These are phyloP conservation scores for Stratiolaelaps scimitus DNA, from an alignment of 1,140 invertebrate genomes.

Conservation along the genomic window DNA sequence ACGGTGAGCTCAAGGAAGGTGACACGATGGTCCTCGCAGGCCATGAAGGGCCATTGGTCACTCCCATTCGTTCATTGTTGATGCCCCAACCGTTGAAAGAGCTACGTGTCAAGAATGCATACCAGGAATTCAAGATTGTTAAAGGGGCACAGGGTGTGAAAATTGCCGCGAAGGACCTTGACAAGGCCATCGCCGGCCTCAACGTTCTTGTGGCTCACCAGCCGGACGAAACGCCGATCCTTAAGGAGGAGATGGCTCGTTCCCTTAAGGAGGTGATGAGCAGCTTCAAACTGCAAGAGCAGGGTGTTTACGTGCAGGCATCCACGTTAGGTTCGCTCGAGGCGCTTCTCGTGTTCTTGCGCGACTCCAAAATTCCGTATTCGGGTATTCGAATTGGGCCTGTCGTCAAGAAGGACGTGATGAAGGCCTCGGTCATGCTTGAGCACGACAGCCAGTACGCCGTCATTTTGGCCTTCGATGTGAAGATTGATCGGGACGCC, in stretches of 20 bases:
- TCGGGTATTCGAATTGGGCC: conserved; percentile 97
- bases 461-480: conserved; percentile 96
- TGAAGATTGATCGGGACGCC: conserved; percentile 92
- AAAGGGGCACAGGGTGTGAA: conserved; percentile 95
- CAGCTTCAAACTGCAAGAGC: conserved; percentile 72
- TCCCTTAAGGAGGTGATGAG: conserved; percentile 77
- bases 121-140: conserved; percentile 87
- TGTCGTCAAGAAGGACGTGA: conserved; percentile 97
- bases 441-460: conserved; percentile 96
- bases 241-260: conserved; percentile 61
- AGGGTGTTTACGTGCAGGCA: conserved; percentile 96
- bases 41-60: conserved; percentile 93
- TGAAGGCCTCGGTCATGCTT: conserved; percentile 98
- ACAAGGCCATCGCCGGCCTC: conserved; percentile 83
- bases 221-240: conserved; percentile 81
- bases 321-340: conserved; percentile 96
- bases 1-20: conserved; percentile 78
- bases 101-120: conserved; percentile 91
- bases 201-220: conserved; percentile 72
- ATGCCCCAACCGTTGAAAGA: conserved; percentile 97
- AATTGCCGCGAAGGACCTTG: conserved; percentile 91
- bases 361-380: conserved; percentile 91
- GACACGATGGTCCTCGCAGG: conserved; percentile 90
- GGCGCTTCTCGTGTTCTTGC: conserved; percentile 87
- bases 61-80: conserved; percentile 86